A percentile compares a stretch with the other conserved stretches of the same genome.
These are phyloP conservation scores for Gymnocheta viridis DNA, from an alignment of 2,888 invertebrate genomes.

Conservation along the genomic window DNA sequence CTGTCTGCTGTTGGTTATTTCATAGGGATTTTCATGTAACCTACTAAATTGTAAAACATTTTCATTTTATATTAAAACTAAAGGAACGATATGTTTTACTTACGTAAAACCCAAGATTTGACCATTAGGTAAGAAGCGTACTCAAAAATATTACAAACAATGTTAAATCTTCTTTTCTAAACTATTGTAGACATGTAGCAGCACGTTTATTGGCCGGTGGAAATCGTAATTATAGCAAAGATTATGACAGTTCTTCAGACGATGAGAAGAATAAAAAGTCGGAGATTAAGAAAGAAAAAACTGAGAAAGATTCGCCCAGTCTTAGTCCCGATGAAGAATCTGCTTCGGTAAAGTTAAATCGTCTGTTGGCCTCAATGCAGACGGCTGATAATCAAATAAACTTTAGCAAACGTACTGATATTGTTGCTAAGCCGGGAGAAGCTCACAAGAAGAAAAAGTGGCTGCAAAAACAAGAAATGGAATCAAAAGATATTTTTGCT, in stretches of 20 bases:
- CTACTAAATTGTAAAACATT: background rate
- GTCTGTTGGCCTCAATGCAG: conserved; percentile 79
- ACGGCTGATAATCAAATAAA: conserved; percentile 74
- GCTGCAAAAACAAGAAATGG: conserved; percentile 71
- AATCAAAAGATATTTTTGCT: conserved; percentile 75
- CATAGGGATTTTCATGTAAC: conserved; percentile 44
- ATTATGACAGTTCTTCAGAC: conserved; percentile 74
- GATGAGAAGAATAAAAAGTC: conserved; percentile 75
- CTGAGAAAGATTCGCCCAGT: background rate
- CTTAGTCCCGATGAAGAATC: conserved; percentile 72
- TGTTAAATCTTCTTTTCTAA: no score
- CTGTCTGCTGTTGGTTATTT: background rate
- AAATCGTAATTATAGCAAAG: conserved; percentile 65
- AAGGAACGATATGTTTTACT: conserved; percentile 46
- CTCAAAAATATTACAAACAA: background rate
- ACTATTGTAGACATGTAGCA: conserved; percentile 40
- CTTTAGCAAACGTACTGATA: conserved; percentile 69
- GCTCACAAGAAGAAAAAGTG: conserved; percentile 73
- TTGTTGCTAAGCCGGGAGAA: conserved; percentile 77
- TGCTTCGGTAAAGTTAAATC: conserved; percentile 78
- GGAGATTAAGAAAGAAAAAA: conserved; percentile 19
- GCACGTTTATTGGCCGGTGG: conserved; percentile 57
- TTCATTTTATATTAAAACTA: conserved; percentile 34
- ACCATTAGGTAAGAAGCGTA: conserved; percentile 22
- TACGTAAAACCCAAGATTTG: conserved; percentile 55